phyloP scores from a whole-genome alignment of 1,140 invertebrate species.

The Zaprionus gabonicus region DNA sequence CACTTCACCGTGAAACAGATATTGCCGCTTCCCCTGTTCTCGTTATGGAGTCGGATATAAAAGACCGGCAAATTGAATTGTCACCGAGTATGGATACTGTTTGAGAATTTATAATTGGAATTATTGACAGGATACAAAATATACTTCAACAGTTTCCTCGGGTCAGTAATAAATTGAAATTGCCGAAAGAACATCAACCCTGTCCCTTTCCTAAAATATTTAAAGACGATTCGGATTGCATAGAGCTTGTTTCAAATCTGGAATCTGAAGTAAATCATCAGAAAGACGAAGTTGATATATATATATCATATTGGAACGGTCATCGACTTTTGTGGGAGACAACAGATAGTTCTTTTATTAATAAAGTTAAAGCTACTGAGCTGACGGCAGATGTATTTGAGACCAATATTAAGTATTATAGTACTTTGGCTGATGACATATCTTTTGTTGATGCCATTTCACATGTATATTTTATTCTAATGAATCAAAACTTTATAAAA shows the following conservation, averaged over 20 bases:
- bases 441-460: constrained; percentile 90
- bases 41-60: constrained; percentile 56
- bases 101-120: constrained; percentile 85
- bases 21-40: constrained; percentile 90
- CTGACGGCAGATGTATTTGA: constrained; percentile 91
- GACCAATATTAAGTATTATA: constrained; percentile 90
- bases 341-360: constrained; percentile 91
- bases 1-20: constrained; percentile 90
- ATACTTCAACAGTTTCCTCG: constrained; percentile 86
- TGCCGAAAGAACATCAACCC: constrained; percentile 78
- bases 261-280: constrained; percentile 87
- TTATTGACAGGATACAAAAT: constrained; percentile 84
- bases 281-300: constrained; percentile 86
- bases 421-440: constrained; percentile 90
- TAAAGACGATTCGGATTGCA: constrained; percentile 86
- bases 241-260: constrained; percentile 86
- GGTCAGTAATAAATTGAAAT: constrained; percentile 87
- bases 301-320: constrained; percentile 90
- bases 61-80: constrained; percentile 86
- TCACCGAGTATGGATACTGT: constrained; percentile 88
- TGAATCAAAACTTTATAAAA: constrained; percentile 91
- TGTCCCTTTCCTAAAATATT: constrained; percentile 85
- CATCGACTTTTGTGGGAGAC: constrained; percentile 93
- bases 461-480: constrained; percentile 90
- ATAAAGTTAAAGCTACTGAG: constrained; percentile 88